Evolutionary conservation across 1,140 invertebrate genomes (phyloP), one percentile per base, ranked within the genome.

Genomic region (Radopholus similis): DNA sequence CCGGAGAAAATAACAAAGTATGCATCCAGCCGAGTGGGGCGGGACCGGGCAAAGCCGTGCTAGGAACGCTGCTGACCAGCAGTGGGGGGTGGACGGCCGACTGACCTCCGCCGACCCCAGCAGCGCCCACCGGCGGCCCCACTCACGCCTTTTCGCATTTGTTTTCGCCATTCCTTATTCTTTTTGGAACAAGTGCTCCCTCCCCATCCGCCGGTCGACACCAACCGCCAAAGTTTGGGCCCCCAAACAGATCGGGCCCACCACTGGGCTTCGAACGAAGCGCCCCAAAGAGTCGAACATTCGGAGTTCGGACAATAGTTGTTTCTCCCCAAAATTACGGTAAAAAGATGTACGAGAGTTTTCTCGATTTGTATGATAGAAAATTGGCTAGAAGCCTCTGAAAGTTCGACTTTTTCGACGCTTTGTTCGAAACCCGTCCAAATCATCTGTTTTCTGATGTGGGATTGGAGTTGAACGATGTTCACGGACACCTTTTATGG

Each of bases 61-160:
- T 62, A 62, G 58, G 58, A 62, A 62, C 58, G 58, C 15, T 51
- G 6, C 11, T 6, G 47, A 28, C 2, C 21, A 23, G 47, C 21
- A 28, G 13, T 15, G n/a, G 47, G 47, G 47, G 18, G 47, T 6
- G 21, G 47, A 51, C 21, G 30, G 47, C 18, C 21, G 47, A 51
- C 9, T 51, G 47, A 51, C 47, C 47, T 26, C 47, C 47, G 21
- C 13, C 47, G 47, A 28, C 47, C 15, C 47, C 47, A 28, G 47
- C 30, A 26, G 47, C n/a, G 47, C 47, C 47, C 21, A 51, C 23
- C 47, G 21, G 9, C 47, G 47, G 21, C 47, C 47, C 47, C 47
- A 15, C 18, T 9, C 47, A 21, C 47, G 47, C 47, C 15, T 21
- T 51, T 26, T 28, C 30, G 23, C n/a, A n/a, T 28, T 51, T 51